Evolutionary conservation across 1,140 invertebrate genomes (phyloP).

Genomic region (Latrodectus geometricus): DNA sequence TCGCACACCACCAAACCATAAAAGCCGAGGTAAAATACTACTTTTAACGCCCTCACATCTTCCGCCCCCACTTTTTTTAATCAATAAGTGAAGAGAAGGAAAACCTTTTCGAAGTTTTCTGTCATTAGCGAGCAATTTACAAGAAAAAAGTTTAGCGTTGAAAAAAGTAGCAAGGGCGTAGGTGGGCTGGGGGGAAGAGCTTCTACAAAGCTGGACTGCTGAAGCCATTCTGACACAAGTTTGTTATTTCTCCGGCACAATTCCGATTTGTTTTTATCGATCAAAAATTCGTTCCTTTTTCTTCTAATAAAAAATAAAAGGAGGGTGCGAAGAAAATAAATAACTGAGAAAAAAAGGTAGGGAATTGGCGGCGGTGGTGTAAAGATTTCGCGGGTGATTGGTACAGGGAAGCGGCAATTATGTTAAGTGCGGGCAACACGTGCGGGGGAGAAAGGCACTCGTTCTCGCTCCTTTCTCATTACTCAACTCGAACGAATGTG

Average conservation of each 20-base stretch:
- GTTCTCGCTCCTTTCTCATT: not conserved
- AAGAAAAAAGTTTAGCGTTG: not conserved
- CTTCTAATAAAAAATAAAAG: not conserved
- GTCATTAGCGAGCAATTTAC: not conserved
- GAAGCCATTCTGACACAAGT: not conserved
- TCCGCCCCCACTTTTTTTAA: not conserved
- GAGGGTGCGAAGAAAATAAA: not conserved
- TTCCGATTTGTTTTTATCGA: slow-evolving; percentile 1
- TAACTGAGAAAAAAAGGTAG: slow-evolving; percentile 1
- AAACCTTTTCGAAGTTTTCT: not conserved
- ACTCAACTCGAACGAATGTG: not conserved
- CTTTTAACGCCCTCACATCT: not conserved
- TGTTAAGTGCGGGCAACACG: not conserved
- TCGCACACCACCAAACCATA: not conserved
- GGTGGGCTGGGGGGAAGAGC: not conserved
- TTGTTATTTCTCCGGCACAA: not conserved
- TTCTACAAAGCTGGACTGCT: not conserved
- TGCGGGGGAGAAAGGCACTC: not conserved
- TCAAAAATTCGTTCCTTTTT: not conserved
- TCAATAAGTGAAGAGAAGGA: not conserved
- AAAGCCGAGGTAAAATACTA: not conserved
- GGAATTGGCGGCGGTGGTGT: slow-evolving; percentile 5
- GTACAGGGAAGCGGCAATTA: not conserved
- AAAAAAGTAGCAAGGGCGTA: not conserved
- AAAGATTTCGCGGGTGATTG: not conserved